Conservation (phyloP, 2,888 invertebrate genomes). For the Drosophila anomelani region DNA sequence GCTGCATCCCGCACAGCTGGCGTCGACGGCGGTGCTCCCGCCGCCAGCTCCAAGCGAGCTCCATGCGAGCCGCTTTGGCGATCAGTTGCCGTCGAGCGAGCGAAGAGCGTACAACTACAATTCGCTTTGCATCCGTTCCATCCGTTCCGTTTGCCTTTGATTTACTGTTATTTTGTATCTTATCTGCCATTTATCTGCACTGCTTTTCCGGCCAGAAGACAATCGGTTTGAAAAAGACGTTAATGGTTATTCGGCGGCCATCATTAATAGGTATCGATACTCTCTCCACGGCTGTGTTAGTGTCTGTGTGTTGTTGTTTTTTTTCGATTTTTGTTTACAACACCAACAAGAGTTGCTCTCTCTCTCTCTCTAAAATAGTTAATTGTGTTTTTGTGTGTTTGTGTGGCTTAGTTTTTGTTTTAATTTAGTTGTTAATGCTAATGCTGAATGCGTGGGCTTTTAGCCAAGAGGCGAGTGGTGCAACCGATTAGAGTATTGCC, state of each 20-base stretch:
- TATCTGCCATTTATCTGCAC: constrained; percentile 19
- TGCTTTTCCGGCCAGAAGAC: constrained; percentile 7
- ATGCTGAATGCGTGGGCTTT: constrained; percentile 38
- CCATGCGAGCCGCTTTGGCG: constrained; percentile 16
- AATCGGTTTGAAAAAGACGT: constrained; percentile 18
- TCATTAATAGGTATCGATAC: constrained; percentile 27
- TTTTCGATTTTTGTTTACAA: constrained; percentile 30
- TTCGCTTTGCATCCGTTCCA: constrained; percentile 40
- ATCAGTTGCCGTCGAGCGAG: constrained; percentile 79
- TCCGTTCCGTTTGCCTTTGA: background rate
- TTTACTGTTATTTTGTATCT: constrained; percentile 28
- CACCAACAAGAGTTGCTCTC: constrained; percentile 19
- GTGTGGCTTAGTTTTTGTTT: constrained; percentile 23
- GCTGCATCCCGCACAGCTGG: constrained; percentile 57
- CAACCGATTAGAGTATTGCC: constrained; percentile 36
- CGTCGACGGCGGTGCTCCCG: constrained; percentile 16
- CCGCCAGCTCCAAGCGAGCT: background rate
- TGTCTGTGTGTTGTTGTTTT: constrained; percentile 14
- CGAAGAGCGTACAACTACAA: constrained; percentile 67
- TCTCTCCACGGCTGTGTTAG: constrained; percentile 18
- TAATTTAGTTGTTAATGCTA: constrained; percentile 33
- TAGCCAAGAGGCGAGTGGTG: constrained; percentile 32
- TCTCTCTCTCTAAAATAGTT: constrained; percentile 32
- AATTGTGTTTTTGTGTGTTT: constrained; percentile 49
- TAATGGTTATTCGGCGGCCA: constrained; percentile 22